Evolutionary conservation across 1,140 invertebrate genomes (phyloP).

Genomic region (Liolophura sinensis): DNA sequence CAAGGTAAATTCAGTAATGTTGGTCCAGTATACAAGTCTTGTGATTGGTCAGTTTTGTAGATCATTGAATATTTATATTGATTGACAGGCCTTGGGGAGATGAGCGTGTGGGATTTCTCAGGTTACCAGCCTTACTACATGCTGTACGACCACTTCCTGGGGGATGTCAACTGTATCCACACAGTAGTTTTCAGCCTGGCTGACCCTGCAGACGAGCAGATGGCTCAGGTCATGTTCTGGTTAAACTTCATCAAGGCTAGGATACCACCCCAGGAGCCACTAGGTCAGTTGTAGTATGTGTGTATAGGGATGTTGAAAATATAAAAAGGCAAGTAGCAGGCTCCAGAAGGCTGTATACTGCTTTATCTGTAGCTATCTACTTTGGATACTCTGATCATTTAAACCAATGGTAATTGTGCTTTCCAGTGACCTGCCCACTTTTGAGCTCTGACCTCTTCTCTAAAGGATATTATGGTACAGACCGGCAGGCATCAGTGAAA

Average conservation of each 20-base stretch:
- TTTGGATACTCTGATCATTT: no score
- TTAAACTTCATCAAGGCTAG: slow-evolving; percentile 77
- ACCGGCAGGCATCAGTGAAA: no score
- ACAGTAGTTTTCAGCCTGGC: slow-evolving; percentile 75
- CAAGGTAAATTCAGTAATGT: slow-evolving; percentile 3
- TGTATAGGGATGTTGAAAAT: no score
- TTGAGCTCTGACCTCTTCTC: no score
- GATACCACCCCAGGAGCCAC: slow-evolving; percentile 69
- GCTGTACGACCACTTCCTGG: slow-evolving; percentile 78
- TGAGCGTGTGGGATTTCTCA: slow-evolving; percentile 82
- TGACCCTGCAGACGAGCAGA: slow-evolving; percentile 73
- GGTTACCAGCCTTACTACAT: slow-evolving; percentile 80
- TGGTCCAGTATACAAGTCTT: neutral
- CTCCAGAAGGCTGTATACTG: no score
- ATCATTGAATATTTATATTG: neutral
- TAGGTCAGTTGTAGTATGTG: slow-evolving; percentile 66
- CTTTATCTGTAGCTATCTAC: no score
- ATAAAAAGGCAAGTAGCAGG: no score
- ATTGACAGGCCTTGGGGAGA: slow-evolving; percentile 67
- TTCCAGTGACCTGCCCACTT: no score
- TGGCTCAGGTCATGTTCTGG: slow-evolving; percentile 80
- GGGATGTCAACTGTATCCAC: slow-evolving; percentile 71
- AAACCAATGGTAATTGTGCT: no score
- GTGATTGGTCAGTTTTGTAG: slow-evolving; percentile 6
- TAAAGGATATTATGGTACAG: no score